These are phyloP conservation scores for Pseudococcus jackbeardsleyi DNA, from an alignment of 2,888 invertebrate species.

Conservation along the genomic window DNA sequence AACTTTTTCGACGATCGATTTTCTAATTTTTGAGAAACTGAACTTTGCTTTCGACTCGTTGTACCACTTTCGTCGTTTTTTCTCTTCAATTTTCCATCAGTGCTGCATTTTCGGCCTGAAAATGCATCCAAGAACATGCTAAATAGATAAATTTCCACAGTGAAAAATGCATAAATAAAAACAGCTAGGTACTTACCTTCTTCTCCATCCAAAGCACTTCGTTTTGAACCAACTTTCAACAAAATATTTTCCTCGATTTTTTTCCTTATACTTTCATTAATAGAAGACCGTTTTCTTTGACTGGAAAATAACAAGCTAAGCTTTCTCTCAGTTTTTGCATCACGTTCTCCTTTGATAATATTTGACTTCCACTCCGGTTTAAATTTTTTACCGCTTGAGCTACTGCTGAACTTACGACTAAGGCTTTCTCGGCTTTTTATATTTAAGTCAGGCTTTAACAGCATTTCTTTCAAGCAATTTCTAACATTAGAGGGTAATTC, in stretches of 20 bases:
- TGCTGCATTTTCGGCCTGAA: background rate
- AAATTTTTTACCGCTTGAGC: background rate
- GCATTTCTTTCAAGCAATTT: background rate
- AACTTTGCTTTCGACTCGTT: background rate
- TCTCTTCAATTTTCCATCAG: background rate
- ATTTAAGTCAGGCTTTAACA: background rate
- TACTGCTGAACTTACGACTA: conserved; percentile 31
- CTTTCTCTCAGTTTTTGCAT: conserved; percentile 3
- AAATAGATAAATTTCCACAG: background rate
- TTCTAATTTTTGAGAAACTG: background rate
- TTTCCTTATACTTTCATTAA: conserved; percentile 4
- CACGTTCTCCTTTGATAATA: conserved; percentile 13
- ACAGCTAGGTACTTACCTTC: background rate
- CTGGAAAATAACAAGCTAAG: background rate
- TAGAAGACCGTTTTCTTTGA: conserved; percentile 5
- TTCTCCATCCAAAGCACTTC: background rate
- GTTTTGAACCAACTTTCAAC: background rate
- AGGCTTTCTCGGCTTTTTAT: background rate
- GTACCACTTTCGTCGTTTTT: background rate
- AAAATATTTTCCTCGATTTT: conserved; percentile 22
- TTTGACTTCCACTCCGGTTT: background rate
- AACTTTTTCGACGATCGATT: background rate
- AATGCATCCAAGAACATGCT: background rate
- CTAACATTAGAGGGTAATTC: background rate
- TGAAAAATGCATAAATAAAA: no score